Conservation (phyloP, 2,888 invertebrate species). For the Alviniconcha strummeri region DNA sequence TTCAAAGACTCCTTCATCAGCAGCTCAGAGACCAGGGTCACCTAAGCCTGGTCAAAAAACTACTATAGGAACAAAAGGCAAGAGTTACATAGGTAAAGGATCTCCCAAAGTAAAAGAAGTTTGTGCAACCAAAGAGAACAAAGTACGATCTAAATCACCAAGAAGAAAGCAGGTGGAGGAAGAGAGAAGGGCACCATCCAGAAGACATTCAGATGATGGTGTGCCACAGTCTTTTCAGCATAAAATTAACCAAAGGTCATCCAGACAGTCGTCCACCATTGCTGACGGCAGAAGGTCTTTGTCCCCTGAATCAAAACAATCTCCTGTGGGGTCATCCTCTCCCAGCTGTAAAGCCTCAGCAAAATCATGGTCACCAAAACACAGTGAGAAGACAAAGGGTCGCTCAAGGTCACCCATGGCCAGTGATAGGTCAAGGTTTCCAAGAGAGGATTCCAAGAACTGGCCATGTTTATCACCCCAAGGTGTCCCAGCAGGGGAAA, state of each 20-base stretch:
- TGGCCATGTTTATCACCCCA: too few species aligned
- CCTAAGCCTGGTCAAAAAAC: neutral
- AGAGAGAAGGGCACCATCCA: neutral
- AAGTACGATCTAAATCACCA: neutral
- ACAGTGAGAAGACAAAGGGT: neutral
- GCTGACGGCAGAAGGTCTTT: neutral
- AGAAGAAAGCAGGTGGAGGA: neutral
- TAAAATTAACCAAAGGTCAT: neutral
- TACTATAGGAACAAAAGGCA: neutral
- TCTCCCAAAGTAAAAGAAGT: neutral
- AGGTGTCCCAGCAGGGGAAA: too few species aligned
- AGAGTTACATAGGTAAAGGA: neutral
- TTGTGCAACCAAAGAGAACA: conserved; percentile 9
- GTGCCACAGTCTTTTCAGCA: neutral
- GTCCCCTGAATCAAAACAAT: neutral
- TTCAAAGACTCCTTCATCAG: neutral
- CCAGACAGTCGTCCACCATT: neutral
- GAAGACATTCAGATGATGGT: neutral
- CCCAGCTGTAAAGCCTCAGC: neutral
- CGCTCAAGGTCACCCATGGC: neutral
- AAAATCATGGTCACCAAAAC: conserved; percentile 5
- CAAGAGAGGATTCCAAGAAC: neutral
- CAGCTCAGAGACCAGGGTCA: neutral
- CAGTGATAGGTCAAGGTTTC: neutral
- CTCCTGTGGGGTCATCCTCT: neutral